Percentiles rank a stretch among this genome's conserved stretches.
Conservation (phyloP, 2,888 invertebrate genomes). For the Platycnemis pennipes region DNA sequence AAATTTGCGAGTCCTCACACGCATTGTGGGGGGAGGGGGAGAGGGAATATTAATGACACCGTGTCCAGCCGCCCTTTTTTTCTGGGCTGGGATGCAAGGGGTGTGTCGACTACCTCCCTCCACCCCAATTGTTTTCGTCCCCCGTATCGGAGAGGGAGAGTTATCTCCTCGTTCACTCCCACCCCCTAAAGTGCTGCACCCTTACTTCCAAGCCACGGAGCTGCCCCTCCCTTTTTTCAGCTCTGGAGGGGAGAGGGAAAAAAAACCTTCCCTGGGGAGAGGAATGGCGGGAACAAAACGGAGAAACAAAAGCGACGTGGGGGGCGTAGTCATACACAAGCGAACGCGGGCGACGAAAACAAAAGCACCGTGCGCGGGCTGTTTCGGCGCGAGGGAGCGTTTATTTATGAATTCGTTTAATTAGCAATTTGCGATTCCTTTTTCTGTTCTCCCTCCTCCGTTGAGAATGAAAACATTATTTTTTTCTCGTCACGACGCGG, state of each 20-base stretch:
- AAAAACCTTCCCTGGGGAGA: background rate
- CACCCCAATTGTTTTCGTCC: background rate
- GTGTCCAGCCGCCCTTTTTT: background rate
- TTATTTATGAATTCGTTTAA: slow-evolving; percentile 25
- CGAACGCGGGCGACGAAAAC: slow-evolving; percentile 8
- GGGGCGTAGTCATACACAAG: background rate
- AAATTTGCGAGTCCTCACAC: background rate
- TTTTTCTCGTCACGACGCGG: background rate
- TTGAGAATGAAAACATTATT: background rate
- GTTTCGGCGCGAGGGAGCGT: background rate
- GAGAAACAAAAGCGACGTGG: background rate
- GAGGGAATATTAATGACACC: background rate
- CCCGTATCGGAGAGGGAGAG: background rate
- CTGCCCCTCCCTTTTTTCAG: background rate
- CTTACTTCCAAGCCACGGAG: background rate
- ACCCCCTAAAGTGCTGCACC: background rate
- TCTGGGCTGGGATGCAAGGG: background rate
- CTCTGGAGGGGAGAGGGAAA: background rate
- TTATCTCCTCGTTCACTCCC: background rate
- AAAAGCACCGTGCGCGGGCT: background rate
- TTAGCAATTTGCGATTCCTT: slow-evolving; percentile 5
- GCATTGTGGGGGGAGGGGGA: background rate
- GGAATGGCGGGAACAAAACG: background rate
- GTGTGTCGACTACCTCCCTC: background rate
- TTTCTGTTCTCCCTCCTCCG: background rate